These are phyloP conservation scores for Strigamia maritima DNA, from an alignment of 2,888 invertebrate genomes.

Conservation along the genomic window DNA sequence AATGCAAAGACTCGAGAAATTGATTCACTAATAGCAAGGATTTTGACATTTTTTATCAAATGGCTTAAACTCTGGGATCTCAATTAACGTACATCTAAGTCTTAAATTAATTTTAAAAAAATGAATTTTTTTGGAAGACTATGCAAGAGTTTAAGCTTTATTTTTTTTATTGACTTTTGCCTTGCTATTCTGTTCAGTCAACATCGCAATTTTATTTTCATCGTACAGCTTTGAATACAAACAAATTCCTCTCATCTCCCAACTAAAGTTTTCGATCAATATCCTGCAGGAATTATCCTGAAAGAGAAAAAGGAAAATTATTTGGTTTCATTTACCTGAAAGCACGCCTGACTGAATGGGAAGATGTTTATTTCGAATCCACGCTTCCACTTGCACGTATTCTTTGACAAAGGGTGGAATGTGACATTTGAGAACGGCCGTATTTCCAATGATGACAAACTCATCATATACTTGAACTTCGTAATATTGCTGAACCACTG, in stretches of 20 bases:
- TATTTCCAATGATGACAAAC: slow-evolving; percentile 49
- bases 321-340: slow-evolving; percentile 20
- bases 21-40: background rate
- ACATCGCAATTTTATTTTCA: background rate
- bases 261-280: background rate
- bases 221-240: background rate
- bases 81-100: no score
- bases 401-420: slow-evolving; percentile 40
- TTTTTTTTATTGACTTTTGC: no score
- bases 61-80: no score
- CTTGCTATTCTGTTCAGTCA: background rate
- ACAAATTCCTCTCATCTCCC: background rate
- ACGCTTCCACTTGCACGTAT: slow-evolving; percentile 36
- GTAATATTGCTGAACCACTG: slow-evolving; percentile 50
- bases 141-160: no score
- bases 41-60: no score
- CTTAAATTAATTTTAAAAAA: no score
- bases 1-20: background rate
- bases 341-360: slow-evolving; percentile 28
- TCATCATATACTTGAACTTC: slow-evolving; percentile 53
- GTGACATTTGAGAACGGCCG: slow-evolving; percentile 40
- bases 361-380: slow-evolving; percentile 35
- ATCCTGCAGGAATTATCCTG: background rate
- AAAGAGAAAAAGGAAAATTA: background rate
- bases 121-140: no score